A percentile compares a stretch with the other conserved stretches of the same genome.
These are phyloP conservation scores for Saguinus midas DNA, from an alignment of 2,113 vertebrate genomes.

Conservation along the genomic window DNA sequence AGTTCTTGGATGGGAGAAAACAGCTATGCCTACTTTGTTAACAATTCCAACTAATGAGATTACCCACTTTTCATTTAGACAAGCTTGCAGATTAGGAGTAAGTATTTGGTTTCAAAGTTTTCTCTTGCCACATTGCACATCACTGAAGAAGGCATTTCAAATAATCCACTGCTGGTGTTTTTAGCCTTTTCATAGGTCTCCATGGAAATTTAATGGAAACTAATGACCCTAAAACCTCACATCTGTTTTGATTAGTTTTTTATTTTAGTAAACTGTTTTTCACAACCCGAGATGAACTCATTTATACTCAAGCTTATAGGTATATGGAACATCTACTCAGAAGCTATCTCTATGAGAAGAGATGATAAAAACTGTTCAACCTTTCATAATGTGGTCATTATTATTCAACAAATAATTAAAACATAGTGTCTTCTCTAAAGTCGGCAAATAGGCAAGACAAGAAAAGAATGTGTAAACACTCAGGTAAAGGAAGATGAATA, in stretches of 20 bases:
- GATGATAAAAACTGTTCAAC: conserved; percentile 61
- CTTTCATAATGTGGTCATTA: conserved; percentile 67
- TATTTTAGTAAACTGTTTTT: conserved; percentile 59
- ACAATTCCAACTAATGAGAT: neutral
- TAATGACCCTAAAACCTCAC: conserved; percentile 56
- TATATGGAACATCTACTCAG: conserved; percentile 3
- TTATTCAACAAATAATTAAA: conserved; percentile 69
- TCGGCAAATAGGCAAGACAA: conserved; percentile 49
- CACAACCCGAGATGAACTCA: conserved; percentile 53
- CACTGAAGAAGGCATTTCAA: neutral
- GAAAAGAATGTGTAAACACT: conserved; percentile 57
- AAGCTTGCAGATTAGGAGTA: neutral
- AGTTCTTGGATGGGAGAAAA: neutral
- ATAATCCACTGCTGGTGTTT: conserved; percentile 29
- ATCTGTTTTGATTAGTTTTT: conserved; percentile 64
- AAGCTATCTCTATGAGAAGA: conserved; percentile 37
- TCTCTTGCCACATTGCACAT: neutral
- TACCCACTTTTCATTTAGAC: conserved; percentile 1
- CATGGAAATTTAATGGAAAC: conserved; percentile 42
- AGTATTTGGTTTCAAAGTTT: neutral
- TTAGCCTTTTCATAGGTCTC: conserved; percentile 29
- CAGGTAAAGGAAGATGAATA: conserved; percentile 42
- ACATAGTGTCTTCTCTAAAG: conserved; percentile 35
- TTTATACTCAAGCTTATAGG: neutral
- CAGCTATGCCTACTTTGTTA: neutral